These are phyloP conservation scores for Danionella cerebrum DNA, from an alignment of 2,113 vertebrate genomes.

Conservation along the genomic window DNA sequence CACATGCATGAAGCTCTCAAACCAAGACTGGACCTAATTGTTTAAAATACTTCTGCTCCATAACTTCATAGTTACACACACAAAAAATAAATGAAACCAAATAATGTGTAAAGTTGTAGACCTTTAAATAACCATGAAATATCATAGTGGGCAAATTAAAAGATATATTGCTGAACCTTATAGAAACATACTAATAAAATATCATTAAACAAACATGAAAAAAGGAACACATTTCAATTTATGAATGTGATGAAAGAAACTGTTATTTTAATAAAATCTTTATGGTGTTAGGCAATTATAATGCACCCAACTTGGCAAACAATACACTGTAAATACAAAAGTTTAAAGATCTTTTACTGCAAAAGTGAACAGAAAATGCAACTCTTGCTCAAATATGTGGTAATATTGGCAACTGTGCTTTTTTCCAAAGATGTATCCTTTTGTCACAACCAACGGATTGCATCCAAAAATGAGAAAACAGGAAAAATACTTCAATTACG, in stretches of 20 bases:
- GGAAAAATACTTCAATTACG: slow-evolving; percentile 26
- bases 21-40: slow-evolving; percentile 13
- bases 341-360: slow-evolving; percentile 22
- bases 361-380: slow-evolving; percentile 21
- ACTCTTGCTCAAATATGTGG: slow-evolving; percentile 13
- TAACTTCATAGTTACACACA: not conserved
- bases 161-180: no score
- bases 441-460: no score
- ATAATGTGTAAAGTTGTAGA: not conserved
- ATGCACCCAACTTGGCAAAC: slow-evolving; percentile 19
- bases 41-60: slow-evolving; percentile 39
- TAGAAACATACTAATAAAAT: no score
- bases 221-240: no score
- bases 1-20: slow-evolving; percentile 48
- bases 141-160: no score
- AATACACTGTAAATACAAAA: slow-evolving; percentile 18
- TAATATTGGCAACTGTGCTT: slow-evolving; percentile 37
- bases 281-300: not conserved
- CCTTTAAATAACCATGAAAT: no score
- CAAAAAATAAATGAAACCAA: slow-evolving; percentile 14
- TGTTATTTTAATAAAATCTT: not conserved
- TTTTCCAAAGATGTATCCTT: no score
- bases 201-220: no score
- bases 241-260: not conserved
- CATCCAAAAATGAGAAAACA: slow-evolving; percentile 22